Percentiles rank a stretch among this genome's conserved stretches.
These are phyloP conservation scores for Podarcis raffonei DNA, from an alignment of 2,113 vertebrate genomes.

Conservation along the genomic window DNA sequence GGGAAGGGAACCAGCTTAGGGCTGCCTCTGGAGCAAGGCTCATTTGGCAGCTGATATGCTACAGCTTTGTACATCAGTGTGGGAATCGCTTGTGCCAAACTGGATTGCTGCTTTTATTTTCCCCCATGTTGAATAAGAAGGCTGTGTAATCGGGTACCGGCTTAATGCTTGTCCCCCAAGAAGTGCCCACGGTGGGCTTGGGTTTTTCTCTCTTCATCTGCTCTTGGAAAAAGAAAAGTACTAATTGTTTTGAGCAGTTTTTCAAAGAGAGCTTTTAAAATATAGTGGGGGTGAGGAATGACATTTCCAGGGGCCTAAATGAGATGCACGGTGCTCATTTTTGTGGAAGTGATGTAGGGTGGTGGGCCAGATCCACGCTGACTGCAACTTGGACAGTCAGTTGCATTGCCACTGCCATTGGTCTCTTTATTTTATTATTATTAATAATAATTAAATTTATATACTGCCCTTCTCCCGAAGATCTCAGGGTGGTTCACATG, in stretches of 20 bases:
- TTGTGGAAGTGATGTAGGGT: neutral
- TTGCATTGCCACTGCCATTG: neutral
- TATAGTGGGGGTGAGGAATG: neutral
- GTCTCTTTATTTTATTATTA: neutral
- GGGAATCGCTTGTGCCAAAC: neutral
- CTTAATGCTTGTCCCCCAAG: neutral
- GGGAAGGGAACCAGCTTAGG: neutral
- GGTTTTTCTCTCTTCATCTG: neutral
- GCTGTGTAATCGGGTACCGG: accelerated
- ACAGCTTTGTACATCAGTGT: neutral
- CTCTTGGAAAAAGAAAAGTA: neutral
- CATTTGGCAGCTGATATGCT: neutral
- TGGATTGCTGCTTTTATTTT: neutral
- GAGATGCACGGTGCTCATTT: neutral
- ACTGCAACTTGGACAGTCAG: neutral
- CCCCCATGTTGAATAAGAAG: neutral
- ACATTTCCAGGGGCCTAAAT: neutral
- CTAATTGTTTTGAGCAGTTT: accelerated
- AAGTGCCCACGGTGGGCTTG: neutral
- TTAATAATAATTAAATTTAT: too few relatives aligned
- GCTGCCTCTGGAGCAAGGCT: neutral
- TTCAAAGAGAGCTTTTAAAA: slow-evolving; percentile 6
- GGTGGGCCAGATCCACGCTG: neutral
- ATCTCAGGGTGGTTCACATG: too few relatives aligned
- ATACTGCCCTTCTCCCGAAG: too few relatives aligned